Percentiles rank a stretch among this genome's conserved stretches.
Conservation (phyloP, 2,113 vertebrate genomes). For the Myocastor coypus region DNA sequence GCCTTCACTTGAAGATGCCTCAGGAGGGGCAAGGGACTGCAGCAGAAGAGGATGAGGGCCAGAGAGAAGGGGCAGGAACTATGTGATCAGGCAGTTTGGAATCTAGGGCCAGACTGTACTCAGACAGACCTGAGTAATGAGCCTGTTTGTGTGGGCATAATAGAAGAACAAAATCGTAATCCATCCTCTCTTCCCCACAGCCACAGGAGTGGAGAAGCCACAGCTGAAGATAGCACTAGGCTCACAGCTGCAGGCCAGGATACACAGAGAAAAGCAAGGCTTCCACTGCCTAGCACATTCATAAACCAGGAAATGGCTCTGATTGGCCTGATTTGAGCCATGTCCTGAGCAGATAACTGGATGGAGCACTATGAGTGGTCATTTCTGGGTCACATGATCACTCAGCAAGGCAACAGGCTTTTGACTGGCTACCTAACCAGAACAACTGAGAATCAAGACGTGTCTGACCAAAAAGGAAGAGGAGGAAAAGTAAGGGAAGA, state of each 20-base stretch:
- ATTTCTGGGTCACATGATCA: constrained; percentile 12
- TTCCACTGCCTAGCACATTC: not conserved
- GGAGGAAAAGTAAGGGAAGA: no score
- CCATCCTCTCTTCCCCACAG: not conserved
- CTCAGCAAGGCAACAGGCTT: not conserved
- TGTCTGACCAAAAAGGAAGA: not conserved
- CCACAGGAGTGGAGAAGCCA: not conserved
- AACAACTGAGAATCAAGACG: not conserved
- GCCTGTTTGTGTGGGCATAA: not conserved
- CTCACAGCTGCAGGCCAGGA: not conserved
- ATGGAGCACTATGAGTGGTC: not conserved
- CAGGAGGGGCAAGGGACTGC: not conserved
- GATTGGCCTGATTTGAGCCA: not conserved
- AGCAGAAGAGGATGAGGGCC: not conserved
- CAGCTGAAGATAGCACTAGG: not conserved
- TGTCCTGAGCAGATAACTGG: not conserved
- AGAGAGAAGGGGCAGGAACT: not conserved
- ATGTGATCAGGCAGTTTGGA: not conserved
- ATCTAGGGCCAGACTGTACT: not conserved
- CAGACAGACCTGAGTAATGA: not conserved
- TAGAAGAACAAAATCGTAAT: not conserved
- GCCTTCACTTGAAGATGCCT: not conserved
- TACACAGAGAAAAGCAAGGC: not conserved
- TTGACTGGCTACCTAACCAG: not conserved
- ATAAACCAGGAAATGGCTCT: not conserved